Base-by-base conservation (phyloP, 2,797 vertebrate genomes). In the Garrulus glandarius region DNA sequence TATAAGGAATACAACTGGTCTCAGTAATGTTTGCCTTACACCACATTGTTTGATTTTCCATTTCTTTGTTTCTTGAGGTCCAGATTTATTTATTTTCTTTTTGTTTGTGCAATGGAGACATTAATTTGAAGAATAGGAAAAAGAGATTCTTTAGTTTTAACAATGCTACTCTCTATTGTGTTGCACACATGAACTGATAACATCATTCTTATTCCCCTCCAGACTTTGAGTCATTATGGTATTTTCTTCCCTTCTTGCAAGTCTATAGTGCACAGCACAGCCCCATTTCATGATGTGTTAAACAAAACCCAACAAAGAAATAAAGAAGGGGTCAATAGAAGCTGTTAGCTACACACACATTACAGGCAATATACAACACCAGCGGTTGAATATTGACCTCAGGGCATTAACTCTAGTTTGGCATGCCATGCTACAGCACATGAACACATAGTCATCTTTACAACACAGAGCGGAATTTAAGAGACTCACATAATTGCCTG, bases 401-500 rank as follows among this genome's bases (percentile, higher is more conserved):
- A 22, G 93, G 96, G 96, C 95, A 77, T 87, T 95, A 93, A 94
- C 84, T 96, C 91, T 97, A 96, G 93, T 87, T 94, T 53, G 89
- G 97, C 98, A 98, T 98, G 98, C 98, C 98, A 98, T 98, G 98
- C 98, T 97, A 98, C 97, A 98, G 97, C 96, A 98, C 98, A 98
- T 97, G 96, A 96, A 98, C 98, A 98, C 97, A 97, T 89, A 96
- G 92, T 93, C 97, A 98, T 98, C 96, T 97, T 97, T 96, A 98
- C 98, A 97, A 98, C 98, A 98, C 97, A 98, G 96, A 98, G 98
- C 84, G 85, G 96, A 97, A 98, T 97, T 97, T 68, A 94, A 97
- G 97, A 97, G 95, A 98, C 98, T 98, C 98, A 98, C 98, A 98
- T 98, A 98, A 97, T 95, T 98, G 98, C 93, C 98, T 98, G 98